A percentile compares a stretch with the other conserved stretches of the same genome.
phyloP scores from a whole-genome alignment of 2,113 vertebrate species.

The Hippocampus barbouri region DNA sequence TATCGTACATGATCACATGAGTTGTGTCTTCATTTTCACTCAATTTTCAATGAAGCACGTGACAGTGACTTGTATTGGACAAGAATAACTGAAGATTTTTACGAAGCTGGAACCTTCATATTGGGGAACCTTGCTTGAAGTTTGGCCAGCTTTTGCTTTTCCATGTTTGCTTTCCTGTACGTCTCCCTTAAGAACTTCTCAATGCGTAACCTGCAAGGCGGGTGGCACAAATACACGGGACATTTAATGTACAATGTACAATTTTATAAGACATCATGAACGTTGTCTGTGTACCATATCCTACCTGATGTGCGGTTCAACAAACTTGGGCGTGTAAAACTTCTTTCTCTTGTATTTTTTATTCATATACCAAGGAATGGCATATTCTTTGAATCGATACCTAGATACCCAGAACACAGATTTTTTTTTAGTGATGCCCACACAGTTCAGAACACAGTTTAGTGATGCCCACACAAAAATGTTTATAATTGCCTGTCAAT shows the following conservation, averaged over 20 bases:
- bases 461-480: too few relatives aligned
- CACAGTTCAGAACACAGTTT: too few relatives aligned
- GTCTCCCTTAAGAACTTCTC: slow-evolving; percentile 74
- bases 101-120: slow-evolving; percentile 53
- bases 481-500: background rate
- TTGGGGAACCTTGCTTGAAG: slow-evolving; percentile 75
- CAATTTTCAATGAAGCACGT: background rate
- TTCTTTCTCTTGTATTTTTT: slow-evolving; percentile 77
- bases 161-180: slow-evolving; percentile 49
- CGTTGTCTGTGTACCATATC: background rate
- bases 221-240: background rate
- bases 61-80: background rate
- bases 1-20: slow-evolving; percentile 20
- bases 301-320: slow-evolving; percentile 83
- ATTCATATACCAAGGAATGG: slow-evolving; percentile 93
- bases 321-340: slow-evolving; percentile 81
- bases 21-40: slow-evolving; percentile 6
- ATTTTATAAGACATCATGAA: background rate
- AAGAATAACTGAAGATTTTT: slow-evolving; percentile 8
- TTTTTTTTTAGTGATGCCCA: too few relatives aligned
- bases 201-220: slow-evolving; percentile 75
- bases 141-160: slow-evolving; percentile 54
- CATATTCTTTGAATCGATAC: slow-evolving; percentile 87
- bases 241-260: background rate
- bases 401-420: slow-evolving; percentile 56